phyloP scores from a whole-genome alignment of 2,888 invertebrate species.

The Noctua janthina region DNA sequence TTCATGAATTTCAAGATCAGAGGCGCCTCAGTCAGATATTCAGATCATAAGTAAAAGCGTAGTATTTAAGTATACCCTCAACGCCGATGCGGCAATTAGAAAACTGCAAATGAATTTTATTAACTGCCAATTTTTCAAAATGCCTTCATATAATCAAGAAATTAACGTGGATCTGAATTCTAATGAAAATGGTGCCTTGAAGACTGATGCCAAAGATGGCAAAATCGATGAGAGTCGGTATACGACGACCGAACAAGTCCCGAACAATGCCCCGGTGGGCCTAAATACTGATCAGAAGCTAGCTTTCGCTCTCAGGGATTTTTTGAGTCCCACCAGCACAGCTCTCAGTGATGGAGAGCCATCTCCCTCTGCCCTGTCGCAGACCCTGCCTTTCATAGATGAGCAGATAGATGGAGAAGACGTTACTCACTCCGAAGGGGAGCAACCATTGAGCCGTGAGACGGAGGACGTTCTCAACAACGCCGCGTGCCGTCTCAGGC shows the following conservation, averaged over 20 bases:
- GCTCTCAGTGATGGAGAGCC: constrained; percentile 73
- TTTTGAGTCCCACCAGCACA: constrained; percentile 76
- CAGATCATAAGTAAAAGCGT: constrained; percentile 43
- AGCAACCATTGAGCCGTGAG: constrained; percentile 77
- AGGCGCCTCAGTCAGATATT: constrained; percentile 19
- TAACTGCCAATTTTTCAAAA: constrained; percentile 72
- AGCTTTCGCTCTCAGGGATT: constrained; percentile 84
- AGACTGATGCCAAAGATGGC: constrained; percentile 76
- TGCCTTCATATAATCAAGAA: constrained; percentile 87
- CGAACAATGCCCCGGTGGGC: constrained; percentile 75
- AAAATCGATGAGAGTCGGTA: constrained; percentile 75
- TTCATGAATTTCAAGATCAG: constrained; percentile 36
- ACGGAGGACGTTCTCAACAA: constrained; percentile 85
- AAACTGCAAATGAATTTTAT: constrained; percentile 69
- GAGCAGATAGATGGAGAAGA: constrained; percentile 79
- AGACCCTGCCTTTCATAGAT: constrained; percentile 83
- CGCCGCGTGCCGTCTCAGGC: constrained; percentile 86
- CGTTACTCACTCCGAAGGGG: constrained; percentile 80
- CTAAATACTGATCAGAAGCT: constrained; percentile 82
- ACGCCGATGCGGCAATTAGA: constrained; percentile 41
- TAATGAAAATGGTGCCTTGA: constrained; percentile 79
- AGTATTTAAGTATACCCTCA: constrained; percentile 25
- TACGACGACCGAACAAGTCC: constrained; percentile 70
- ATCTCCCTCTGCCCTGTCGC: constrained; percentile 75
- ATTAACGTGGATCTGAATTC: constrained; percentile 85